These are phyloP conservation scores for Sebastes alutus DNA, from an alignment of 2,797 vertebrate species.

Conservation along the genomic window DNA sequence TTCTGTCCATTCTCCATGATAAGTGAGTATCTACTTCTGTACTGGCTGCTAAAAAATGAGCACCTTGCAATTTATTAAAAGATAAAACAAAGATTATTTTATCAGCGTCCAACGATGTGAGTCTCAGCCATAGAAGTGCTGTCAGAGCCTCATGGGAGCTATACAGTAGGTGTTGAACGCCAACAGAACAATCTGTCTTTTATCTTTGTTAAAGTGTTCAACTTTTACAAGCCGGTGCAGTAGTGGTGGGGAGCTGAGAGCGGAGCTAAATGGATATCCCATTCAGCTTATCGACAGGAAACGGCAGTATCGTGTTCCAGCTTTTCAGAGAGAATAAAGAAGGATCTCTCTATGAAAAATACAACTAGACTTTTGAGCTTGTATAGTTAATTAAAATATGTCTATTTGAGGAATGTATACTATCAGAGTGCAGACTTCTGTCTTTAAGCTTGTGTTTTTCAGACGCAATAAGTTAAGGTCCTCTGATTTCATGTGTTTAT, in stretches of 20 bases:
- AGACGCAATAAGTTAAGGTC: too few species aligned
- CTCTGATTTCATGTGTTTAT: too few species aligned
- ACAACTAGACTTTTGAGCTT: too few species aligned
- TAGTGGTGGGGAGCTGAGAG: neutral
- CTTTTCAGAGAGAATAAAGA: neutral
- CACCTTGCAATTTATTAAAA: neutral
- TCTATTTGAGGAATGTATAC: too few species aligned
- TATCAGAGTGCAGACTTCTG: too few species aligned
- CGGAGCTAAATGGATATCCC: conserved; percentile 4
- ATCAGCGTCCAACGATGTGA: neutral
- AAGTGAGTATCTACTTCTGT: neutral
- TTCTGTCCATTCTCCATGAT: too few species aligned
- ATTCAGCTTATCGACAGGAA: neutral
- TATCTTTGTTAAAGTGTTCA: conserved; percentile 1
- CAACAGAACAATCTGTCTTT: neutral
- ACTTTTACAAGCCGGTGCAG: neutral
- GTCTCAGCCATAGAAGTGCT: neutral
- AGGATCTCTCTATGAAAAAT: neutral
- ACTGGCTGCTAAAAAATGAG: neutral
- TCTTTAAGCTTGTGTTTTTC: too few species aligned
- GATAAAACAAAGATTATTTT: neutral
- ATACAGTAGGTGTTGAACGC: neutral
- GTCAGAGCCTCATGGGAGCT: neutral
- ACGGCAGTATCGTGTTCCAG: conserved; percentile 16
- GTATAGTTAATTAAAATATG: neutral